A percentile compares a stretch with the other conserved stretches of the same genome.
These are phyloP conservation scores for Perognathus longimembris DNA, from an alignment of 2,113 vertebrate genomes.

Conservation along the genomic window DNA sequence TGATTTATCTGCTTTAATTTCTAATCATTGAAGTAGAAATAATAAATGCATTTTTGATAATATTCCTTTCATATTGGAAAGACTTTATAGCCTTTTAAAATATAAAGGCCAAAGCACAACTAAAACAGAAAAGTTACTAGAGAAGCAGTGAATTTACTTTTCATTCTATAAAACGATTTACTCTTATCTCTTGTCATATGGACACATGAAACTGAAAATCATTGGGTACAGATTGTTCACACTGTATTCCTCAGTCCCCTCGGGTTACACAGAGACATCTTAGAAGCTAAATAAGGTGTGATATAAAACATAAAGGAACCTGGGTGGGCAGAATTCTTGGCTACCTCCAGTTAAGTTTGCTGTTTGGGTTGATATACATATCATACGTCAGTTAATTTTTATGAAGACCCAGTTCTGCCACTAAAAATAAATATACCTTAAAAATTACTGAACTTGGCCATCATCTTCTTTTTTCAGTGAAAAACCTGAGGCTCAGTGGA, in stretches of 20 bases:
- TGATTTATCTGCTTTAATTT: neutral
- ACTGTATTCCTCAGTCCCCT: neutral
- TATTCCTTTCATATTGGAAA: conserved; percentile 64
- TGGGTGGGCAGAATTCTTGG: neutral
- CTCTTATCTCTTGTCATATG: neutral
- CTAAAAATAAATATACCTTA: neutral
- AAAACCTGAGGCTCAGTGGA: neutral
- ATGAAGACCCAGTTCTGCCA: neutral
- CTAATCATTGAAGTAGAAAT: neutral
- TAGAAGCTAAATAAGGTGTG: neutral
- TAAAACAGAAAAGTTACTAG: neutral
- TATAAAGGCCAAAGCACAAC: neutral
- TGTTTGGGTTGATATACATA: neutral
- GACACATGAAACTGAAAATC: conserved; percentile 13
- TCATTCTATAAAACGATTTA: neutral
- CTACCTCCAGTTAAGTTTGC: neutral
- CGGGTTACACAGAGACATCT: neutral
- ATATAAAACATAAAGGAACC: neutral
- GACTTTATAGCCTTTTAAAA: neutral
- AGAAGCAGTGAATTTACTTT: conserved; percentile 4
- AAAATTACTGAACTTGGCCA: neutral
- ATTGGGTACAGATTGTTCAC: neutral
- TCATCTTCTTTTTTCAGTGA: neutral
- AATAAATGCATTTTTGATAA: conserved; percentile 18
- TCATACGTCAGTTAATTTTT: neutral